phyloP scores from a whole-genome alignment of 2,888 invertebrate genomes.

The Trissonchulus latispiculum region DNA sequence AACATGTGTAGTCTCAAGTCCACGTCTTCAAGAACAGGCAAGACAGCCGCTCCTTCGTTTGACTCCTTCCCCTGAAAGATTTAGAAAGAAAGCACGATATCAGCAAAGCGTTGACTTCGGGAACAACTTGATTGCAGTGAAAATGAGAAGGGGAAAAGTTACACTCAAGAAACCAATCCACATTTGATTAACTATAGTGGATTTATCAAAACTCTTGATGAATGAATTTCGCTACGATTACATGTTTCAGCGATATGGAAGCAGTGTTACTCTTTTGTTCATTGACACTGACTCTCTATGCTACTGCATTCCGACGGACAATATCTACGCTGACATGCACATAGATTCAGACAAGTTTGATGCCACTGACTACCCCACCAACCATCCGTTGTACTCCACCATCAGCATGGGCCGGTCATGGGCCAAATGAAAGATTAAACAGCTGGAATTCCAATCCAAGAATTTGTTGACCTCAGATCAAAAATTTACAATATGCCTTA shows the following conservation, averaged over 20 bases:
- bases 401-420: too few relatives aligned
- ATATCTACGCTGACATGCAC: constrained; percentile 14
- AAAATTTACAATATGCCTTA: not conserved
- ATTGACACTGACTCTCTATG: not conserved
- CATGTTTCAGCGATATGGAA: not conserved
- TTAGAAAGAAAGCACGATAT: constrained; percentile 1
- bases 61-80: not conserved
- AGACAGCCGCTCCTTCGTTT: too few relatives aligned
- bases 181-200: not conserved
- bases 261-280: too few relatives aligned
- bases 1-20: not conserved
- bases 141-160: too few relatives aligned
- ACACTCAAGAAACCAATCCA: not conserved
- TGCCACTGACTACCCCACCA: not conserved
- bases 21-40: too few relatives aligned
- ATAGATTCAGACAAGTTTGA: not conserved
- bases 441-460: not conserved
- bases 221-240: constrained; percentile 4
- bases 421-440: not conserved
- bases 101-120: not conserved
- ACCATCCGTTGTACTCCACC: not conserved
- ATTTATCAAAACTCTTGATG: constrained; percentile 3
- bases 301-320: not conserved
- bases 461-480: not conserved
- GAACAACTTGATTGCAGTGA: constrained; percentile 2